Evolutionary conservation across 2,113 vertebrate species (phyloP).

Genomic region (Nibea coibor): DNA sequence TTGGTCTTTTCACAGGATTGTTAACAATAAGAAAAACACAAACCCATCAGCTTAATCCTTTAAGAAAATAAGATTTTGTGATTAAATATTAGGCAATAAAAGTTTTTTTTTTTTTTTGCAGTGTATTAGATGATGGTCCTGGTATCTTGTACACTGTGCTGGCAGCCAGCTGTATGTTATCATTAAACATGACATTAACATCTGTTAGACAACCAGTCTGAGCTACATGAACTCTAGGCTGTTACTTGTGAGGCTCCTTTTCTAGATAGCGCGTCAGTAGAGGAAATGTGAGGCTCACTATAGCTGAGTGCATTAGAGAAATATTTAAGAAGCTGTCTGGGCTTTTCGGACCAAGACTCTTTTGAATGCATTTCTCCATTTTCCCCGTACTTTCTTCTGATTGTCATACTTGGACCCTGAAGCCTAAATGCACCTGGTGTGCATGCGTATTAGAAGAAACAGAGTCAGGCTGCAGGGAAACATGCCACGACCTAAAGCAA

Average conservation of each 20-base stretch:
- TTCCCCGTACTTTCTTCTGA: neutral
- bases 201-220: conserved; percentile 19
- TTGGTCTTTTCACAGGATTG: neutral
- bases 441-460: conserved; percentile 6
- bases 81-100: neutral
- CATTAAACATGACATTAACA: conserved; percentile 11
- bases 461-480: conserved; percentile 22
- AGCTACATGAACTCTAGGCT: conserved; percentile 9
- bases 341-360: conserved; percentile 24
- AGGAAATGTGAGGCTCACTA: conserved; percentile 34
- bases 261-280: conserved; percentile 29
- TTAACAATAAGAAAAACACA: neutral
- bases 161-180: neutral
- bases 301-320: conserved; percentile 39
- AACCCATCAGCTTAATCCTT: neutral
- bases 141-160: conserved; percentile 19
- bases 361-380: conserved; percentile 11
- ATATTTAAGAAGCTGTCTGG: conserved; percentile 37
- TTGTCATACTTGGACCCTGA: neutral
- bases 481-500: conserved; percentile 47
- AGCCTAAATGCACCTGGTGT: neutral
- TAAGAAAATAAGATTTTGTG: neutral
- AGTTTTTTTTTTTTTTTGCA: neutral
- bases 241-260: conserved; percentile 14
- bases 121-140: conserved; percentile 5